Evolutionary conservation across 2,888 invertebrate genomes (phyloP), one percentile per base, ranked within the genome.

Genomic region (Biston betularia): DNA sequence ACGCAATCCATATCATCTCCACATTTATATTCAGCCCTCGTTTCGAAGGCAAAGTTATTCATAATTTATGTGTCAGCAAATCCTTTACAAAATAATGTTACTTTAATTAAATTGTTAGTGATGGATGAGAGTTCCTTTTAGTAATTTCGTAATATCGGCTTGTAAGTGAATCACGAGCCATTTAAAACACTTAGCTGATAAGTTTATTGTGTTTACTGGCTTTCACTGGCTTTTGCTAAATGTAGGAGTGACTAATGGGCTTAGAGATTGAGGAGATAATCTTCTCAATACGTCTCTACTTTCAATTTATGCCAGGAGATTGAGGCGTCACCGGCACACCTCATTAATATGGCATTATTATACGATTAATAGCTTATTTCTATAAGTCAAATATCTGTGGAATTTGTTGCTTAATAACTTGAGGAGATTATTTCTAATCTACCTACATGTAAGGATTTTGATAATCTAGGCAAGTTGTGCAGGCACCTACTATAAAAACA

Each of bases 141-240:
- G 48, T 24, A 10, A 10, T 11, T 9, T 48, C 38, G 38, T 9
- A 34, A 50, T 9, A 35, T 14, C 14, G 35, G 54, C 56, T 15
- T 57, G 59, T 72, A 67, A 72, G 68, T 69, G 45, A 72, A 75
- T 70, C 65, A 59, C 55, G 42, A 63, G 45, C 52, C 52, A 61
- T 73, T 67, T 65, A 48, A 33, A 63, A 65, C 72, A 69, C 66
- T 66, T 62, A 65, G 63, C 57, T 73, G 66, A 72, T 72, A 68
- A 73, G 63, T 68, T 67, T 64, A 60, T 54, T 57, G 55, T 48
- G 55, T 57, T 54, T 64, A 67, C 57, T 57, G 50, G 24, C 2
- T 49, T 40, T 24, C 12, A 45, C 52, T 56, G 12, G 67, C 63
- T 71, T 68, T 72, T 63, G 63, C 63, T 60, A 62, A 65, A 71